phyloP scores from a whole-genome alignment of 1,140 invertebrate species.

The Rhynchophorus ferrugineus region DNA sequence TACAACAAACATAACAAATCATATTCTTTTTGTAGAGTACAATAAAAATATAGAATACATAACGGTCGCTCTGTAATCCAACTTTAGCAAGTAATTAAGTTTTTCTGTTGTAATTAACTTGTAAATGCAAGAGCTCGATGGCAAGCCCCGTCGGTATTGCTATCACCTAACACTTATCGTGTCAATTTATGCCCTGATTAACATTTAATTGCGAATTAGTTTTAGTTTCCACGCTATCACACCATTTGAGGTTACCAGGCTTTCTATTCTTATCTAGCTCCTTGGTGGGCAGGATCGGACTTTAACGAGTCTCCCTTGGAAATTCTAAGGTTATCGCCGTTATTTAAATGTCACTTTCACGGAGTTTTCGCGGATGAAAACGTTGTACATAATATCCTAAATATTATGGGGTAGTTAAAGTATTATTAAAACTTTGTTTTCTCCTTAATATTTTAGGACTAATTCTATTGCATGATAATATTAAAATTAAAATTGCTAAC shows the following conservation, averaged over 20 bases:
- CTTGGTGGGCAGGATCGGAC: not conserved
- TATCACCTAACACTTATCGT: slow-evolving; percentile 19
- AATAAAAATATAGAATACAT: not conserved
- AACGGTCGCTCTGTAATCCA: not conserved
- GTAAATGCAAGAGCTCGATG: slow-evolving; percentile 16
- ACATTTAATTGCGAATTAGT: slow-evolving; percentile 24
- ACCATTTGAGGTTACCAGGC: slow-evolving; percentile 7
- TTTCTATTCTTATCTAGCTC: not conserved
- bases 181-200: slow-evolving; percentile 22
- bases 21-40: too few relatives aligned
- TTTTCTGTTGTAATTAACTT: slow-evolving; percentile 10
- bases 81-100: slow-evolving; percentile 10
- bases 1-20: too few relatives aligned
- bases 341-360: too few relatives aligned
- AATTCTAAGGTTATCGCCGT: too few relatives aligned
- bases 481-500: too few relatives aligned
- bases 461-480: too few relatives aligned
- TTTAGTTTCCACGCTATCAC: slow-evolving; percentile 18
- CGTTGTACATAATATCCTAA: too few relatives aligned
- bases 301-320: too few relatives aligned
- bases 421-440: too few relatives aligned
- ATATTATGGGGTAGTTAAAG: too few relatives aligned
- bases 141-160: slow-evolving; percentile 4
- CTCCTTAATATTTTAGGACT: too few relatives aligned
- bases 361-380: too few relatives aligned